phyloP scores from a whole-genome alignment of 2,113 vertebrate species.

The Formicarius rufipectus region DNA sequence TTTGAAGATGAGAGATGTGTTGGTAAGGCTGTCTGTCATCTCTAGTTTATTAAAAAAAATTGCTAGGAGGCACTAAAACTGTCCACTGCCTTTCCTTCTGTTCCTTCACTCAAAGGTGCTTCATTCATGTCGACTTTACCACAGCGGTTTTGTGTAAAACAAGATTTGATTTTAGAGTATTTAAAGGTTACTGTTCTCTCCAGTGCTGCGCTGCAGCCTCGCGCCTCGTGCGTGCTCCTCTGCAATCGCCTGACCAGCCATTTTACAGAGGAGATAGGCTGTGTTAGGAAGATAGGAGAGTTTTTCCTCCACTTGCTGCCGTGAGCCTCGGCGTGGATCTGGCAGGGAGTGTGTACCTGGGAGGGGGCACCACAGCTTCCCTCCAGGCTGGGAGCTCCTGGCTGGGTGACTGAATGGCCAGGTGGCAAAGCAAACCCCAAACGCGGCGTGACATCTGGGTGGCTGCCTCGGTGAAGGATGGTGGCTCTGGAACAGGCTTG shows the following conservation, averaged over 20 bases:
- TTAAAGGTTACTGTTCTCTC: conserved; percentile 37
- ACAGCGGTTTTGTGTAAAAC: conserved; percentile 50
- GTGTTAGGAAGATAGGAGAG: background rate
- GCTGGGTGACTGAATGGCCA: background rate
- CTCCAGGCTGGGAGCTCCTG: background rate
- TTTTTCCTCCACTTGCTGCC: background rate
- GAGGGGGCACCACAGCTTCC: background rate
- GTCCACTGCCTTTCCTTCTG: conserved; percentile 65
- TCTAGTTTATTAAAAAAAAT: conserved; percentile 68
- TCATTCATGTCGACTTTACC: conserved; percentile 44
- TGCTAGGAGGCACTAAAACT: conserved; percentile 63
- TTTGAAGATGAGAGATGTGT: conserved; percentile 71
- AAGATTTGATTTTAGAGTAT: conserved; percentile 53
- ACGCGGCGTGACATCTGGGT: background rate
- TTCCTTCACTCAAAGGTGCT: conserved; percentile 70
- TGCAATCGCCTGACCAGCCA: background rate
- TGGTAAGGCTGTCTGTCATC: conserved; percentile 63
- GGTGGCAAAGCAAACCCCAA: background rate
- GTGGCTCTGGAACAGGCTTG: background rate
- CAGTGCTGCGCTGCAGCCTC: background rate
- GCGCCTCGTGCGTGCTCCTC: background rate
- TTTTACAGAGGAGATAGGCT: background rate
- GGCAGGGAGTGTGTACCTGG: background rate
- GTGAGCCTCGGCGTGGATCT: rapidly evolving
- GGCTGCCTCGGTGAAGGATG: background rate